Evolutionary conservation across 2,797 vertebrate genomes (phyloP), one percentile per base, ranked within the genome.

Genomic region (Danio choprae): DNA sequence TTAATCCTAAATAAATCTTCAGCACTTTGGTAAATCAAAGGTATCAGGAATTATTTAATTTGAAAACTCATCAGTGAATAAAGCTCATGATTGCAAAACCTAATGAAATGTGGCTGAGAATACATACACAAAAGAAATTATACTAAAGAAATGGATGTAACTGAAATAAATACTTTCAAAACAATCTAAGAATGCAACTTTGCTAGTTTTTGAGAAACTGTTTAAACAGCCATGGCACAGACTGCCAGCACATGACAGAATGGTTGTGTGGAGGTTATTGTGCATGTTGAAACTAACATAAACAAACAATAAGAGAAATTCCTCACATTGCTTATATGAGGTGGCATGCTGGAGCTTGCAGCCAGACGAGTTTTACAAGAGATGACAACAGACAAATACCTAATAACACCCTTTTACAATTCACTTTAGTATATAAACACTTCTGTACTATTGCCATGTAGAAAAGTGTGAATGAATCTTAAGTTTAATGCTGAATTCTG

Each of bases 271-370:
- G 36, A 50, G 4, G 8, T n/a, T 13, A 41, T 36, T 8, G 10
- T 53, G 48, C 36, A 20, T 8, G 18, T 36, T 72, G 12, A 9
- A 65, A 41, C 71, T 55, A 65, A 53, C 36, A 51, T 3, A 40
- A 12, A 7, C 53, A 22, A 81, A 79, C 22, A 63, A 62, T 43
- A 65, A 82, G 71, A 84, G 83, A 74, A 87, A 94, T 90, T 92
- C 88, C 90, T 89, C 81, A 83, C 86, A 90, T 90, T 85, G 86
- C 84, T 85, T 87, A 87, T 0, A 3, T 75, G 83, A 72, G 78
- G 69, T 60, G 79, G 84, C 90, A 91, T 87, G 92, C 86, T 71
- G 85, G 83, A 87, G 85, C 91, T 87, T 83, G 92, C 89, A 88
- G 86, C 69, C 74, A 86, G 86, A n/a, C 40, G 22, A 15, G 16